Evolutionary conservation across 2,888 invertebrate genomes (phyloP).

Genomic region (Odontomyia ornata): DNA sequence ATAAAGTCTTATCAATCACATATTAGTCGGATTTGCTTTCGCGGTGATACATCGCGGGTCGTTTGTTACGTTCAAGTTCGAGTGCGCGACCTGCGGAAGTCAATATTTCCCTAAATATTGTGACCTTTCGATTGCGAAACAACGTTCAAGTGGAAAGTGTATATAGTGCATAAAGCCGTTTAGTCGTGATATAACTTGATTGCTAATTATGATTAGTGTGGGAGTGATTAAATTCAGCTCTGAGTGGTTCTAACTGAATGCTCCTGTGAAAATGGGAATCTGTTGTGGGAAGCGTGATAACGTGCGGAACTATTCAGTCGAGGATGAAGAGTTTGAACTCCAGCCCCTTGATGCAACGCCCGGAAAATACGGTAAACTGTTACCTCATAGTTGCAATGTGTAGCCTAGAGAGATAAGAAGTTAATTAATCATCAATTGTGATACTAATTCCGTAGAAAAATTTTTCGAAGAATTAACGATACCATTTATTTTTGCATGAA

Average conservation of each 20-base stretch:
- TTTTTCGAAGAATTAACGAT: neutral
- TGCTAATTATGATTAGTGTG: neutral
- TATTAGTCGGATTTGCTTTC: neutral
- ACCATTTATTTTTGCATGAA: too few species aligned
- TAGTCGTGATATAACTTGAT: neutral
- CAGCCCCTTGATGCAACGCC: constrained; percentile 27
- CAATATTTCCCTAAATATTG: neutral
- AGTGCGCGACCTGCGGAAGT: neutral
- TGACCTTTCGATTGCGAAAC: neutral
- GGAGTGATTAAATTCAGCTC: neutral
- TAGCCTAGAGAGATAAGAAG: neutral
- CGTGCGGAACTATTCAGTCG: neutral
- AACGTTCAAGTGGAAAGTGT: neutral
- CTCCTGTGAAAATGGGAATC: neutral
- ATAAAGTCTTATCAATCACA: constrained; percentile 24
- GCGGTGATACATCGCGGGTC: neutral
- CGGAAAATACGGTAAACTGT: constrained; percentile 25
- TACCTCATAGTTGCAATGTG: neutral
- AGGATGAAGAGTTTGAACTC: constrained; percentile 20
- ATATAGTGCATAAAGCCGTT: neutral
- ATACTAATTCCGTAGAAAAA: neutral
- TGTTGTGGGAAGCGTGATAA: constrained; percentile 8
- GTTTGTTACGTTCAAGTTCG: neutral
- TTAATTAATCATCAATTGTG: neutral
- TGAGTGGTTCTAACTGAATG: neutral